phyloP scores from a whole-genome alignment of 1,140 invertebrate genomes.

The Acromyrmex heyeri region DNA sequence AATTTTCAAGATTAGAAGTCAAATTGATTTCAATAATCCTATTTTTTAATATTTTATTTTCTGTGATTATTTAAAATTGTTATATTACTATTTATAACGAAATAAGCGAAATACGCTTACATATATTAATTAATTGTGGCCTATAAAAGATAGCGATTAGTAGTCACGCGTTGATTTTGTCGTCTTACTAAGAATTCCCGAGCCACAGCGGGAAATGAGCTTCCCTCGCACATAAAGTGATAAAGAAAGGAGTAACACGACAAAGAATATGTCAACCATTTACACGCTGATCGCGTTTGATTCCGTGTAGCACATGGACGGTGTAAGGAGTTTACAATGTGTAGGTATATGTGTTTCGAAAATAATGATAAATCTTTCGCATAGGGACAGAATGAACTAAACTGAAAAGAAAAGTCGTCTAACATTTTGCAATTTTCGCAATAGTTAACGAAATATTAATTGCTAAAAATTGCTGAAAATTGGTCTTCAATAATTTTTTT shows the following conservation, averaged over 20 bases:
- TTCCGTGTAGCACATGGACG: slow-evolving; percentile 49
- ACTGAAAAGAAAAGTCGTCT: no score
- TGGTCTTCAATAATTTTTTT: no score
- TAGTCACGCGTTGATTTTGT: slow-evolving; percentile 22
- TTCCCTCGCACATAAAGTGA: slow-evolving; percentile 2
- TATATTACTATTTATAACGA: not conserved
- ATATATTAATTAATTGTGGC: slow-evolving; percentile 27
- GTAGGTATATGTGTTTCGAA: slow-evolving; percentile 1
- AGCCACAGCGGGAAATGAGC: slow-evolving; percentile 35
- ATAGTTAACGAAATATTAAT: no score
- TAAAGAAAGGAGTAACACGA: slow-evolving; percentile 17
- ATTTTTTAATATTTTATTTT: not conserved
- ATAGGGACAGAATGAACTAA: no score
- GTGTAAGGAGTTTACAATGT: slow-evolving; percentile 39
- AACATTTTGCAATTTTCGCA: no score
- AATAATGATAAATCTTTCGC: no score
- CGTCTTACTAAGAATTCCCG: slow-evolving; percentile 58
- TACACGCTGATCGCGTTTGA: slow-evolving; percentile 54
- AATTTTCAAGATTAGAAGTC: not conserved
- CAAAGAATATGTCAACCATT: slow-evolving; percentile 37
- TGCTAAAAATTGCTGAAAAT: no score
- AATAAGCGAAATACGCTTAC: slow-evolving; percentile 25
- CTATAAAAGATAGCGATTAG: not conserved
- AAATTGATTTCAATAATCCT: not conserved
- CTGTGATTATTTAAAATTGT: not conserved